Percentiles rank a stretch among this genome's conserved stretches.
phyloP scores from a whole-genome alignment of 2,888 invertebrate genomes.

The Cosmopolites sordidus region DNA sequence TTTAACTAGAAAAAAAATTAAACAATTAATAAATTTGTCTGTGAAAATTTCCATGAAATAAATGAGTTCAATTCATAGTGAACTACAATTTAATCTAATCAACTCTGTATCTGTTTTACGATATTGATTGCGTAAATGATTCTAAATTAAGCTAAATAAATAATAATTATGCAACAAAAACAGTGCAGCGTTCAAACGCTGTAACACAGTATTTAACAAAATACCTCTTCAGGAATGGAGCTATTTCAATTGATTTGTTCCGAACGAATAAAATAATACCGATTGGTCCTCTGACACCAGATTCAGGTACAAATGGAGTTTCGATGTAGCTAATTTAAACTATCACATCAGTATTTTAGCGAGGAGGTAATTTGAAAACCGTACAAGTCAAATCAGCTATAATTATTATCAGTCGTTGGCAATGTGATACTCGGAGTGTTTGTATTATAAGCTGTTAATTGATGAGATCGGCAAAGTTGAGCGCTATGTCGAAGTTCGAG shows the following conservation, averaged over 20 bases:
- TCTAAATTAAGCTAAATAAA: no score
- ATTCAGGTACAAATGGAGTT: constrained; percentile 22
- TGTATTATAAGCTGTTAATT: constrained; percentile 1
- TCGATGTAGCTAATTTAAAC: constrained; percentile 23
- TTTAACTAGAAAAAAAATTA: no score
- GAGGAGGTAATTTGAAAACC: constrained; percentile 24
- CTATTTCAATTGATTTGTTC: background rate
- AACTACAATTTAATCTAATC: no score
- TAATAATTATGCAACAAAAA: no score
- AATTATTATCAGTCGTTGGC: constrained; percentile 5
- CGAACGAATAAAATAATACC: constrained; percentile 3
- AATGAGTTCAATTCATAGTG: no score
- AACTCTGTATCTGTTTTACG: no score
- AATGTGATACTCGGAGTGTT: background rate
- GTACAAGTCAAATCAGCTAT: constrained; percentile 26
- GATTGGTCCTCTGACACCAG: background rate
- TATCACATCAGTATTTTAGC: constrained; percentile 19
- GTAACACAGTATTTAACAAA: no score
- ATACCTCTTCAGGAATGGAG: background rate
- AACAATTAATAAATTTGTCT: no score
- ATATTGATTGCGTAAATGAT: no score
- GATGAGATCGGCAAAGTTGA: background rate
- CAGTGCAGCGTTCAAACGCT: no score
- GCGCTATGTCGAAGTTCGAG: background rate
- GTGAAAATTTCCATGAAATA: no score